A percentile compares a stretch with the other conserved stretches of the same genome.
Evolutionary conservation across 2,797 vertebrate genomes (phyloP).

Genomic region (Hypotaenidia philippensis): DNA sequence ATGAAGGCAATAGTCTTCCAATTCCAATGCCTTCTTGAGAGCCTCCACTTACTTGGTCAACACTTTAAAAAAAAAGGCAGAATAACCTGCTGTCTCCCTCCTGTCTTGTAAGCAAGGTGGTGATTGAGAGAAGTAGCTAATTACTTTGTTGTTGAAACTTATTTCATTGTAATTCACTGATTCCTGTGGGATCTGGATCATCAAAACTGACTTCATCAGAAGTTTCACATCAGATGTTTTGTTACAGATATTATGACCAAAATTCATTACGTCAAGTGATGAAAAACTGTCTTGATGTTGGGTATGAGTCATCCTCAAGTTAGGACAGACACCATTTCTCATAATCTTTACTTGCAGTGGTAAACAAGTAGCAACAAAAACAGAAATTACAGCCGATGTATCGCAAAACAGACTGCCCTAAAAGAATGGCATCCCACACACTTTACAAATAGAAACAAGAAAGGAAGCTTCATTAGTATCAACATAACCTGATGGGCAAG

Average conservation of each 20-base stretch:
- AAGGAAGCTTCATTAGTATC: slow-evolving; percentile 3
- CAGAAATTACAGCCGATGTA: neutral
- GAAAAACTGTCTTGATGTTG: neutral
- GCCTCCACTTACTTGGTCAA: neutral
- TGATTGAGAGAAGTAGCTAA: neutral
- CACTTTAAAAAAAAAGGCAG: neutral
- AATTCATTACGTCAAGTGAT: slow-evolving; percentile 15
- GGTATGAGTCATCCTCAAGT: neutral
- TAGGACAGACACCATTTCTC: neutral
- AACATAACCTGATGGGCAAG: neutral
- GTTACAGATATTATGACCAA: neutral
- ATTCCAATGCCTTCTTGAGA: neutral
- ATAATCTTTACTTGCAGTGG: neutral
- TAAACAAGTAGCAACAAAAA: slow-evolving; percentile 20
- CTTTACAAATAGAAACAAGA: neutral
- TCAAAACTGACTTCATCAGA: slow-evolving; percentile 19
- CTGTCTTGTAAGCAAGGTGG: neutral
- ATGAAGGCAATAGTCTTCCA: neutral
- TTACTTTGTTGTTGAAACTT: neutral
- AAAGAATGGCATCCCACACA: neutral
- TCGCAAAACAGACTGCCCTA: neutral
- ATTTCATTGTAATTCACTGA: neutral
- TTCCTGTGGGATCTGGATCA: neutral
- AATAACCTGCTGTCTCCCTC: neutral
- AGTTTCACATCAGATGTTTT: slow-evolving; percentile 24